Evolutionary conservation across 2,888 invertebrate species (phyloP).

Genomic region (Imbricaverruca yamaguchii): DNA sequence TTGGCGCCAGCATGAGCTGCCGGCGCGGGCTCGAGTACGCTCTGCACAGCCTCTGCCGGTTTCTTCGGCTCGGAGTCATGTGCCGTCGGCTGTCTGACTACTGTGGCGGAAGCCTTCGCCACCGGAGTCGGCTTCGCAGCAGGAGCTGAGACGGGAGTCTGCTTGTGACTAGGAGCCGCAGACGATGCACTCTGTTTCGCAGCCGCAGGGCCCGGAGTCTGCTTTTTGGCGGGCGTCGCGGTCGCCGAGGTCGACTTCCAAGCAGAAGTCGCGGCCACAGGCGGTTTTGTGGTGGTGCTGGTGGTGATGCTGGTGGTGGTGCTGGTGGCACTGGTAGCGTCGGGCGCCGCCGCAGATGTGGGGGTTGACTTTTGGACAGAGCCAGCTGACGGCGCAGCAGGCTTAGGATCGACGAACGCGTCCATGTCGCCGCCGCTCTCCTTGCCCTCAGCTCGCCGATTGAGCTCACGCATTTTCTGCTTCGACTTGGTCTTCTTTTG

Average conservation of each 20-base stretch:
- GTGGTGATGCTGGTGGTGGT: not conserved
- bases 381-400: not conserved
- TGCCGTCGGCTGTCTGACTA: too few species aligned
- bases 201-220: not conserved
- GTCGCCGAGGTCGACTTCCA: not conserved
- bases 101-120: not conserved
- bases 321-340: not conserved
- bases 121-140: not conserved
- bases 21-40: too few species aligned
- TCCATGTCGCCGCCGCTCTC: slow-evolving; percentile 18
- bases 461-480: slow-evolving; percentile 9
- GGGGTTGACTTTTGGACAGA: not conserved
- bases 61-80: not conserved
- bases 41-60: not conserved
- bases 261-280: not conserved
- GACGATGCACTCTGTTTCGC: not conserved
- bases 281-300: not conserved
- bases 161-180: not conserved
- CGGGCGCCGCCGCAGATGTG: not conserved
- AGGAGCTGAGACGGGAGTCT: not conserved
- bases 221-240: not conserved
- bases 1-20: too few species aligned
- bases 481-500: slow-evolving; percentile 1
- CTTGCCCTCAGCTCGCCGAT: not conserved
- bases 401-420: not conserved